These are phyloP conservation scores for Ptychoptera contaminata DNA, from an alignment of 2,888 invertebrate genomes.

Conservation along the genomic window DNA sequence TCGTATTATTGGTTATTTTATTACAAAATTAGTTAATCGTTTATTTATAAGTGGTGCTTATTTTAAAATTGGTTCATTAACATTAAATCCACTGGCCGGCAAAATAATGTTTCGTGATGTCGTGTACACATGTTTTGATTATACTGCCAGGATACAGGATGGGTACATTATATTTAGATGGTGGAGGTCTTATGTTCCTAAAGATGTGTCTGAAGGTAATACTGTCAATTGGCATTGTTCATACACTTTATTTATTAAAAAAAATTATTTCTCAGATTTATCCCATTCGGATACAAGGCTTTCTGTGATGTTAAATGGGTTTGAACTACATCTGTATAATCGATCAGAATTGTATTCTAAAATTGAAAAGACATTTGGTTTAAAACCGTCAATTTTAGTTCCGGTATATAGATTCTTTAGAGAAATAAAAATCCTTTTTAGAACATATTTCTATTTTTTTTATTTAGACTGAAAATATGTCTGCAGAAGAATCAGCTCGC, in stretches of 20 bases:
- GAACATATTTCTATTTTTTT: conserved; percentile 3
- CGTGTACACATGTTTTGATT: conserved; percentile 86
- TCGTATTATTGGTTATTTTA: conserved; percentile 73
- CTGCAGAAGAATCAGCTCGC: conserved; percentile 36
- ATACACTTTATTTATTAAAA: too few species aligned
- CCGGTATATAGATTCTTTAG: conserved; percentile 17
- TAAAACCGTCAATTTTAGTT: conserved; percentile 60
- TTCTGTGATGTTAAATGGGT: conserved; percentile 82
- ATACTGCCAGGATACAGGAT: conserved; percentile 82
- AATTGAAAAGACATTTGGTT: conserved; percentile 75
- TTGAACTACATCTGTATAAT: conserved; percentile 91
- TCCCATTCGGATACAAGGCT: conserved; percentile 88
- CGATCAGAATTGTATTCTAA: conserved; percentile 72
- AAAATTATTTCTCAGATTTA: conserved; percentile 73
- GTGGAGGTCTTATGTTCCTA: conserved; percentile 93
- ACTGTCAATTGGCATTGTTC: neutral
- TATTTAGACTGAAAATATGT: conserved; percentile 35
- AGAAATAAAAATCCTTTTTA: neutral
- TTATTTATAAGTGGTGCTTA: conserved; percentile 75
- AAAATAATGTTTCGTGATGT: conserved; percentile 98
- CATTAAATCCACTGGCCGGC: conserved; percentile 88
- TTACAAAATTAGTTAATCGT: conserved; percentile 76
- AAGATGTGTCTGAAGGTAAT: conserved; percentile 85
- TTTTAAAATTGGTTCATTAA: conserved; percentile 86
- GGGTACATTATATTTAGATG: conserved; percentile 95